Evolutionary conservation across 30 jellyfish, hydroid and myxozoan genomes (phyloP), one percentile per base, ranked within the genome.

Genomic region (Aurelia sp.): DNA sequence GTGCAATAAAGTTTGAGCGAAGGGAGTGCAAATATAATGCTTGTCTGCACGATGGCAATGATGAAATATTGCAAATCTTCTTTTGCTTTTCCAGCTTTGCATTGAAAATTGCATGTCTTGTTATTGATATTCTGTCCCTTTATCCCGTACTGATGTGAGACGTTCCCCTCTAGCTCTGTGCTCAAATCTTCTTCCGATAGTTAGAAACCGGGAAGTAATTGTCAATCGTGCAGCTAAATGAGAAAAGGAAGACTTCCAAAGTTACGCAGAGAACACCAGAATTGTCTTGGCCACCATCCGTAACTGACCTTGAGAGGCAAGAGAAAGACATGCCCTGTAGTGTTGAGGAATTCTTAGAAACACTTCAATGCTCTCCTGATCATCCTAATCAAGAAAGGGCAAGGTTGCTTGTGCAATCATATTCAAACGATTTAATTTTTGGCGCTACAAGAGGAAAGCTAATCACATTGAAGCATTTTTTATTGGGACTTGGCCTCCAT

Each of bases 401-500:
- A 27, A 74, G 24, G 58, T 52, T 67, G 22, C 86, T 77, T 15
- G 35, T 53, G 48, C 17, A 5, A 15, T 79, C 88, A 60, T 58
- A 33, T 59, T 24, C 90, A 58, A 33, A 27, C 2, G 33, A 27
- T 27, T 27, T 27, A 27, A 27, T 27, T 27, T 2, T 0, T 67
- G 82, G 63, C 9, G 63, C 40, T 30, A 40, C 82, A 51, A 27
- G 89, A 30, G 89, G 92, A 66, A 82, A 57, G 64, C 47, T 50
- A 16, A 82, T 82, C 63, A 44, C 81, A 82, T 41, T 53, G 74
- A 82, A 82, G 53, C 92, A 68, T 68, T 82, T 82, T 41, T 38
- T 67, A 27, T 78, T 50, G 30, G 88, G 89, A 18, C 89, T 82
- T 67, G 92, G 91, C 33, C 61, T 82, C 35, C 92, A 82, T 68